Conservation (phyloP, 2,113 vertebrate species). For the Tachycineta bicolor region DNA sequence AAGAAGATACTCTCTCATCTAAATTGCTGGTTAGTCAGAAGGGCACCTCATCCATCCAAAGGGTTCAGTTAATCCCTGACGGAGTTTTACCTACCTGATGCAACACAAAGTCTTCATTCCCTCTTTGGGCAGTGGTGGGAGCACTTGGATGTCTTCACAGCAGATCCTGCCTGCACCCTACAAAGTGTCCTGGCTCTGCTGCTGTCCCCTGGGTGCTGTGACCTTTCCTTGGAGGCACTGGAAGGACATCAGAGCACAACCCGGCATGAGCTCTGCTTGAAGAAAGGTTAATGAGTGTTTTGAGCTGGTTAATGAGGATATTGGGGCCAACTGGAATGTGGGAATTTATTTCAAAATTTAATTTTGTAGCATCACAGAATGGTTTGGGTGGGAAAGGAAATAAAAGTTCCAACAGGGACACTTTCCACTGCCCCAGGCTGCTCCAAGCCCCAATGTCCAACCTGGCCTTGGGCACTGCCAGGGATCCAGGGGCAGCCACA, state of each 20-base stretch:
- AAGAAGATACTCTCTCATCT: not conserved
- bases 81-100: not conserved
- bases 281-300: not conserved
- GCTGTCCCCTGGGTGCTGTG: not conserved
- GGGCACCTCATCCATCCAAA: not conserved
- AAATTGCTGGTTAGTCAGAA: not conserved
- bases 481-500: not conserved
- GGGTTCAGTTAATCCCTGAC: not conserved
- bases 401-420: not conserved
- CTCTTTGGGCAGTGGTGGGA: not conserved
- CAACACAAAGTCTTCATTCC: not conserved
- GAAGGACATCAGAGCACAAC: not conserved
- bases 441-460: accelerated
- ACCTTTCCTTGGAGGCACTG: not conserved
- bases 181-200: not conserved
- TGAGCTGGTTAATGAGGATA: not conserved
- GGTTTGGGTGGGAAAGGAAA: not conserved
- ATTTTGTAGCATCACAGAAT: not conserved
- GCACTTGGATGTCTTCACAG: not conserved
- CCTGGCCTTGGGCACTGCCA: not conserved
- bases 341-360: not conserved
- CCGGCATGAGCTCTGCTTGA: not conserved
- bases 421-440: accelerated
- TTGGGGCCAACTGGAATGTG: not conserved
- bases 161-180: not conserved